Conservation (phyloP, 2,113 vertebrate genomes). For the Phycodurus eques region DNA sequence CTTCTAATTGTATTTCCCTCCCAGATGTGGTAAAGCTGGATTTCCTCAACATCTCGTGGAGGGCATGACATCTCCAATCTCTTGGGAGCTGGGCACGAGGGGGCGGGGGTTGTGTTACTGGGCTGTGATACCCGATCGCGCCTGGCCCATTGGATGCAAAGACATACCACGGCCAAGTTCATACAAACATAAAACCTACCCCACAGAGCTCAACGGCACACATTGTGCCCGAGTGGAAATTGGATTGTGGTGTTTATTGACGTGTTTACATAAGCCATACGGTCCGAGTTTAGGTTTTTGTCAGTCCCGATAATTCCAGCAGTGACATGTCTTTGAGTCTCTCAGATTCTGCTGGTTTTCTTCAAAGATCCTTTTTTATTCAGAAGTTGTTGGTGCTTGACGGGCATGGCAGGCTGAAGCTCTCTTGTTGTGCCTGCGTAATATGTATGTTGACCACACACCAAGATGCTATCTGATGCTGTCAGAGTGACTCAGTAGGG, state of each 20-base stretch:
- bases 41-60: conserved; percentile 25
- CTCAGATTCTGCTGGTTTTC: background rate
- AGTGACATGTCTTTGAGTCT: conserved; percentile 11
- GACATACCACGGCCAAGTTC: conserved; percentile 45
- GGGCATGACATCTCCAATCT: conserved; percentile 23
- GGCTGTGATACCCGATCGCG: conserved; percentile 43
- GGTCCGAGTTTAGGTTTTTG: conserved; percentile 35
- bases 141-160: conserved; percentile 45
- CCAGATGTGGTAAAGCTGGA: conserved; percentile 45
- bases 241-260: conserved; percentile 53
- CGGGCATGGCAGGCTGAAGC: conserved; percentile 17
- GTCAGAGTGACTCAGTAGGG: conserved; percentile 42
- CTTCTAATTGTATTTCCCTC: conserved; percentile 41
- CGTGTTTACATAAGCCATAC: conserved; percentile 34
- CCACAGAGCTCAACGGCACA: conserved; percentile 27
- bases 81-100: conserved; percentile 5
- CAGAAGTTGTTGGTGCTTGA: conserved; percentile 19
- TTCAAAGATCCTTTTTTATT: conserved; percentile 9
- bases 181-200: conserved; percentile 47
- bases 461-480: conserved; percentile 50
- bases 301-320: conserved; percentile 32
- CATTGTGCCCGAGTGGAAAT: conserved; percentile 39
- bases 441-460: conserved; percentile 39
- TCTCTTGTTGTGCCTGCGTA: conserved; percentile 28
- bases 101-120: conserved; percentile 45